Conservation (phyloP, 1,140 invertebrate genomes). For the Micrasema longulum region DNA sequence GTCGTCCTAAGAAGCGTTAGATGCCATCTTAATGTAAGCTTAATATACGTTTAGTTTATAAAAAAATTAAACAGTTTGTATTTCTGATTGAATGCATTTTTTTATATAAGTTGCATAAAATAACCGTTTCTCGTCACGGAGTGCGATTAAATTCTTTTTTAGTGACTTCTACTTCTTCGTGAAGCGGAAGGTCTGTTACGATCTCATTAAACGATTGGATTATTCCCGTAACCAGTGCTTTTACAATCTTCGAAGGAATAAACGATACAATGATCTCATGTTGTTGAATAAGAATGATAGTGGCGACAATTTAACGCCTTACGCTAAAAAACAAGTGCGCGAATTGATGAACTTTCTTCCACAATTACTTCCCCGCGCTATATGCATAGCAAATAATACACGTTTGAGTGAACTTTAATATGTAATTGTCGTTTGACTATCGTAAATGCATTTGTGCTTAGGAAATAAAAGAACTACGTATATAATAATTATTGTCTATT, state of each 20-base stretch:
- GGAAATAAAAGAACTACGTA: constrained; percentile 12
- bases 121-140: background rate
- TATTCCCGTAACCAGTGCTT: background rate
- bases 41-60: constrained; percentile 38
- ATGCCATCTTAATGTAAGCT: constrained; percentile 42
- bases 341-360: no score
- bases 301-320: constrained; percentile 3
- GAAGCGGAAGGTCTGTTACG: background rate
- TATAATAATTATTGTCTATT: constrained; percentile 14
- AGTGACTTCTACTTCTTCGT: background rate
- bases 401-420: background rate
- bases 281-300: constrained; percentile 16
- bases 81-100: constrained; percentile 30
- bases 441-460: constrained; percentile 23
- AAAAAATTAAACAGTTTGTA: constrained; percentile 25
- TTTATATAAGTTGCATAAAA: background rate
- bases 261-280: constrained; percentile 38
- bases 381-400: no score
- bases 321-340: constrained; percentile 1
- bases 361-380: no score
- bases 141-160: constrained; percentile 15
- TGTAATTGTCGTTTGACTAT: constrained; percentile 20
- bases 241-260: constrained; percentile 22
- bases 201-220: constrained; percentile 25
- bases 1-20: constrained; percentile 33